These are phyloP conservation scores for Platyscapa corneri DNA, from an alignment of 1,140 invertebrate species.

Conservation along the genomic window DNA sequence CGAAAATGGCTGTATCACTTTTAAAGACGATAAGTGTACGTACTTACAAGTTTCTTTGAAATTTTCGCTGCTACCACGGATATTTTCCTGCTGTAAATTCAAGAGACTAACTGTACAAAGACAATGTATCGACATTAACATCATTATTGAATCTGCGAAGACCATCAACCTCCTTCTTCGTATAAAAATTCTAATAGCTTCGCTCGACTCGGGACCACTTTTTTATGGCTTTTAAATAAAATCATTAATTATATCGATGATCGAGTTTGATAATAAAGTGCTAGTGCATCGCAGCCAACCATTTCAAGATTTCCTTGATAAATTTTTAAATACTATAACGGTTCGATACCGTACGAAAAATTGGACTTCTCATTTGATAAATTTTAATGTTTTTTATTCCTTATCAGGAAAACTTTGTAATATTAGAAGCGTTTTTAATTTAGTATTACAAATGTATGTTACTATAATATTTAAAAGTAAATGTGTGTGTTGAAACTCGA, in stretches of 20 bases:
- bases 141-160: neutral
- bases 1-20: neutral
- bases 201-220: neutral
- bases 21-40: neutral
- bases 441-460: neutral
- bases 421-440: neutral
- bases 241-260: neutral
- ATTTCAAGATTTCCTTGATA: neutral
- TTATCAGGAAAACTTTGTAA: neutral
- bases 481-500: too few species aligned
- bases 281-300: neutral
- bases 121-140: neutral
- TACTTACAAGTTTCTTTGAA: neutral
- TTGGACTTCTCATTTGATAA: neutral
- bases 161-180: too few species aligned
- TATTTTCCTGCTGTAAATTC: too few species aligned
- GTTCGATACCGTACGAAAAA: neutral
- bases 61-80: neutral
- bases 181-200: neutral
- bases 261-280: neutral
- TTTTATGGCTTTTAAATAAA: neutral
- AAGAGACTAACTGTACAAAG: too few species aligned
- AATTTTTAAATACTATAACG: neutral
- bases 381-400: neutral
- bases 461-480: neutral